These are phyloP conservation scores for human (Homo sapiens) DNA, from an alignment of 2,113 vertebrate genomes.

Conservation along the genomic window GRCh38 chr2:64326001-64326500, in stretches of 20 bases:
- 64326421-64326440: not conserved
- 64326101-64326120: not conserved
- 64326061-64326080: rapidly evolving
- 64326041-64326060: not conserved
- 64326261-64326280: not conserved
- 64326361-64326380: not conserved
- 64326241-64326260: not conserved
- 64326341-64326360: not conserved
- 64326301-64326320: not conserved
- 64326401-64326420: not conserved
- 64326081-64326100: not conserved
- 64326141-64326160: not conserved
- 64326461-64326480: not conserved
- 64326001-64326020: not conserved
- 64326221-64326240: not conserved
- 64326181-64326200: not conserved
- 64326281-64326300: not conserved
- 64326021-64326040: not conserved
- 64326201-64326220: not conserved
- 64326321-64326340: not conserved
- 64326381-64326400: not conserved
- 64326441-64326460: not conserved
- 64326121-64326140: not conserved
- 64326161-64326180: conserved; percentile 20
- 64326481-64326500: not conserved